Evolutionary conservation across 2,113 vertebrate species (phyloP).

Genomic region (Sinocyclocheilus rhinocerous): DNA sequence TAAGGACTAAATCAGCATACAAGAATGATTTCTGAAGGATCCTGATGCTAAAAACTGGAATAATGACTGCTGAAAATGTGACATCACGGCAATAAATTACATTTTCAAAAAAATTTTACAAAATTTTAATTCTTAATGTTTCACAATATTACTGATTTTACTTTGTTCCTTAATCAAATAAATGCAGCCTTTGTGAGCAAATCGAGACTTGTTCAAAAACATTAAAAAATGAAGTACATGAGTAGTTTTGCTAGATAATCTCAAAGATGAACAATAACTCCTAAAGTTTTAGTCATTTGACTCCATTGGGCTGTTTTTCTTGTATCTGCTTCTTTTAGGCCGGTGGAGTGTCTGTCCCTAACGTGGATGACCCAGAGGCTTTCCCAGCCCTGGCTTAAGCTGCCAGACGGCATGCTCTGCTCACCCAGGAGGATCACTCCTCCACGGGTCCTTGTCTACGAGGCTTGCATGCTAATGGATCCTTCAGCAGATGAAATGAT

Average conservation of each 20-base stretch:
- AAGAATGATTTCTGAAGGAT: no score
- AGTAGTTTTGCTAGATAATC: not conserved
- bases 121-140: no score
- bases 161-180: not conserved
- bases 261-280: not conserved
- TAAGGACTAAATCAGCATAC: no score
- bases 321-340: slow-evolving; percentile 76
- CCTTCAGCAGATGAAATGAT: slow-evolving; percentile 90
- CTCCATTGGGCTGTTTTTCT: not conserved
- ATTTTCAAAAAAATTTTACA: no score
- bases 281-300: not conserved
- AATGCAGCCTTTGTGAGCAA: not conserved
- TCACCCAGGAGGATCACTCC: slow-evolving; percentile 79
- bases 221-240: not conserved
- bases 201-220: not conserved
- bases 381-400: slow-evolving; percentile 97
- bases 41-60: no score
- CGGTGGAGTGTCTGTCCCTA: slow-evolving; percentile 88
- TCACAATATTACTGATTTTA: no score
- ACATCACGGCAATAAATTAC: no score
- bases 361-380: slow-evolving; percentile 98
- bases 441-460: slow-evolving; percentile 86
- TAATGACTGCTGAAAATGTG: no score
- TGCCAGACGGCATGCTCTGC: slow-evolving; percentile 75
- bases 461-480: slow-evolving; percentile 99